phyloP scores from a whole-genome alignment of 2,113 vertebrate genomes.

The Pantherophis guttatus region DNA sequence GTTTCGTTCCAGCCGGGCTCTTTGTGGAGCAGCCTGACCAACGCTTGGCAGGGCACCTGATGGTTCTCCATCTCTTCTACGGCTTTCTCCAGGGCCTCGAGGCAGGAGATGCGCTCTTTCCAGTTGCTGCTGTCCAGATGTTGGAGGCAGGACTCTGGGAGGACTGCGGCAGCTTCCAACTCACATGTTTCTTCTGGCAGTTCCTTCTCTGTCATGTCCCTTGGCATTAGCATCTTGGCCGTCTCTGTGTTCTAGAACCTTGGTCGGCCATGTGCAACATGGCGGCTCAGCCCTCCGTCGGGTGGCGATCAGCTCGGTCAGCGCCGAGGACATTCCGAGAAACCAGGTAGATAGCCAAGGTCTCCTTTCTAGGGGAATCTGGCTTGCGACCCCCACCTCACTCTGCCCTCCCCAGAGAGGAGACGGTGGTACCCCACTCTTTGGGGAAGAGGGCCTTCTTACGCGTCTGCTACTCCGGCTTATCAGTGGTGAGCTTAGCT shows the following conservation, averaged over 20 bases:
- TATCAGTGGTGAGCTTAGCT: neutral
- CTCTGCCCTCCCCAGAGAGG: neutral
- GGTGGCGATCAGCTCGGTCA: neutral
- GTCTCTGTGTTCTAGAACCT: neutral
- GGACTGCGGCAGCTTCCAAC: neutral
- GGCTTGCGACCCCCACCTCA: neutral
- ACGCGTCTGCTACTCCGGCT: neutral
- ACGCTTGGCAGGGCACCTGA: conserved; percentile 11
- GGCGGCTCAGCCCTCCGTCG: neutral
- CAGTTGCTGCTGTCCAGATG: conserved; percentile 9
- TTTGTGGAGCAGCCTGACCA: conserved; percentile 17
- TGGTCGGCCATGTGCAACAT: neutral
- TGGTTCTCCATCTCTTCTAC: conserved; percentile 11
- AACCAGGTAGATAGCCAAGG: neutral
- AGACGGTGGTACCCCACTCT: neutral
- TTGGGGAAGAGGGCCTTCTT: neutral
- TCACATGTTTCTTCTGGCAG: conserved; percentile 26
- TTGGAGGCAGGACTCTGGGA: conserved; percentile 22
- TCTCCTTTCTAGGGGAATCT: neutral
- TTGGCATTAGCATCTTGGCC: neutral
- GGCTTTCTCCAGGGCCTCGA: conserved; percentile 7
- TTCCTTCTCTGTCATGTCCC: neutral
- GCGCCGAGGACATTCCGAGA: conserved; percentile 5
- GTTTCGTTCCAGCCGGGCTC: neutral
- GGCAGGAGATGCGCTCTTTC: conserved; percentile 28